phyloP scores from a whole-genome alignment of 2,888 invertebrate genomes.

The Drosophila kambysellisi region DNA sequence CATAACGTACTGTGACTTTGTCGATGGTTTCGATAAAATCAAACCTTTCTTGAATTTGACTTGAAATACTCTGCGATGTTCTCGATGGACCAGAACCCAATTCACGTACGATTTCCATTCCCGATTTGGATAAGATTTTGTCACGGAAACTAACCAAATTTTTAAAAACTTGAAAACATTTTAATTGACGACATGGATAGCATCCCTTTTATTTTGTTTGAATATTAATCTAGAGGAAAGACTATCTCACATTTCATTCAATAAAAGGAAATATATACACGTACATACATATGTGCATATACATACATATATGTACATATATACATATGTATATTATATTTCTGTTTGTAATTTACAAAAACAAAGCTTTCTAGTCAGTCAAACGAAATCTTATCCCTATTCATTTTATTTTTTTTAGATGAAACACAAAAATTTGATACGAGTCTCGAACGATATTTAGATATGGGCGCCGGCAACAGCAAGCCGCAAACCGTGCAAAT shows the following conservation, averaged over 20 bases:
- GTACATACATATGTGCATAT: too few species aligned
- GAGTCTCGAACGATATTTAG: conserved; percentile 27
- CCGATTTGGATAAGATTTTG: conserved; percentile 38
- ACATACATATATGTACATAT: too few species aligned
- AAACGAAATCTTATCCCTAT: neutral
- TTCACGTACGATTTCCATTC: conserved; percentile 44
- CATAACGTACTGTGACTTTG: conserved; percentile 43
- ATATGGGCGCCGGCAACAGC: conserved; percentile 67
- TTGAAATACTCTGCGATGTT: conserved; percentile 20
- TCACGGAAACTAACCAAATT: neutral
- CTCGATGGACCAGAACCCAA: conserved; percentile 40
- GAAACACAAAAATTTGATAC: conserved; percentile 11
- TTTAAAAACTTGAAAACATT: neutral
- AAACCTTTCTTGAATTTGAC: conserved; percentile 31
- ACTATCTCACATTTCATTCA: too few species aligned
- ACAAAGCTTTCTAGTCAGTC: neutral
- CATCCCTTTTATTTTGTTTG: conserved; percentile 5
- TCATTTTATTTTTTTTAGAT: neutral
- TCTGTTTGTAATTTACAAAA: neutral
- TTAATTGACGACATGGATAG: conserved; percentile 12
- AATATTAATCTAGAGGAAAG: neutral
- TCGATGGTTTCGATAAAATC: conserved; percentile 50
- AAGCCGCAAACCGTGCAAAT: conserved; percentile 68
- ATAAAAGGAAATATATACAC: too few species aligned
- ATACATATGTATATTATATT: too few species aligned